These are phyloP conservation scores for Ramphastos sulfuratus DNA, from an alignment of 2,113 vertebrate species.

Conservation along the genomic window DNA sequence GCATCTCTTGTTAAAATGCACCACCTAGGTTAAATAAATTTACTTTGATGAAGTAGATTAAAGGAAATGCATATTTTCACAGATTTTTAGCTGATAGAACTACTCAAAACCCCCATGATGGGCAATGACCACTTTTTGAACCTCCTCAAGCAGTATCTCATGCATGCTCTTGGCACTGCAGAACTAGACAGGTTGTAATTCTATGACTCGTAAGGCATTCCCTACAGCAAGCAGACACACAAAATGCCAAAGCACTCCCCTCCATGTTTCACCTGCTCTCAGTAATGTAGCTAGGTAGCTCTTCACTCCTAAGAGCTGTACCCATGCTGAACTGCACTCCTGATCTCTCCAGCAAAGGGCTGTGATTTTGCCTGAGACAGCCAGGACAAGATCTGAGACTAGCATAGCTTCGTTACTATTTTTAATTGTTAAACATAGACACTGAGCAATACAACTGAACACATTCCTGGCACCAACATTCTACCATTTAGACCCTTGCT, in stretches of 20 bases:
- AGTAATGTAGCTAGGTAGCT: not conserved
- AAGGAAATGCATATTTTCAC: not conserved
- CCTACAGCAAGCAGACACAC: not conserved
- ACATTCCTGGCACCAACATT: not conserved
- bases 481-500: not conserved
- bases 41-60: not conserved
- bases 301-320: not conserved
- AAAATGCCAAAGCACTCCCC: not conserved
- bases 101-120: not conserved
- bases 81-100: not conserved
- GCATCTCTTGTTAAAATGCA: not conserved
- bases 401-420: accelerated
- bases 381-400: not conserved
- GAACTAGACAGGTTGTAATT: not conserved
- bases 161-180: accelerated
- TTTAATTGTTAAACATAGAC: not conserved
- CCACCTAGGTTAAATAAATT: not conserved
- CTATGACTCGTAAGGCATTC: not conserved
- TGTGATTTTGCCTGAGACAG: not conserved
- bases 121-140: not conserved
- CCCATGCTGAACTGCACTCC: not conserved
- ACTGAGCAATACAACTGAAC: not conserved
- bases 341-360: not conserved
- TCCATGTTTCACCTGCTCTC: not conserved
- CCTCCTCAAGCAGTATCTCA: not conserved